Conservation (phyloP, 30 jellyfish, hydroid and myxozoan species). For the Chrysaora quinquecirrha region DNA sequence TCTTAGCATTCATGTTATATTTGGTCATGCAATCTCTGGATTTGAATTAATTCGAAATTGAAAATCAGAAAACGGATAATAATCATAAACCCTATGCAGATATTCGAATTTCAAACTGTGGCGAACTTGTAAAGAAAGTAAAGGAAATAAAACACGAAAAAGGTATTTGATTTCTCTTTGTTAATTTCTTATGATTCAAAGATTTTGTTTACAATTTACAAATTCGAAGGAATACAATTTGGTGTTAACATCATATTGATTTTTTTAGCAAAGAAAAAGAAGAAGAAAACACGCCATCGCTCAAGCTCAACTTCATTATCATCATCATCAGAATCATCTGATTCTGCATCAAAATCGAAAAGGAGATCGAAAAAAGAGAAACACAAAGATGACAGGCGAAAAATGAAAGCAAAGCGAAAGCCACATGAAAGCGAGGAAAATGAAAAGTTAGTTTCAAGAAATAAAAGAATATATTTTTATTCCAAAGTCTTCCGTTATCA, state of each 20-base stretch:
- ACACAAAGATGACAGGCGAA: conserved; percentile 32
- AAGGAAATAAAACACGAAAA: conserved; percentile 30
- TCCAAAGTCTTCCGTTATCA: not conserved
- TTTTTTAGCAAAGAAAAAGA: not conserved
- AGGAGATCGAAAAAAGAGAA: conserved; percentile 45
- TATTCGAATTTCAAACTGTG: conserved; percentile 82
- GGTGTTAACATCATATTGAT: not conserved
- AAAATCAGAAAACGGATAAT: conserved; percentile 89
- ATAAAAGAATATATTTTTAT: not conserved
- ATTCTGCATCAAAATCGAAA: conserved; percentile 18
- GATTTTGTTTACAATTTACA: not conserved
- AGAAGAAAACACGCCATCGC: conserved; percentile 23
- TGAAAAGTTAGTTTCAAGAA: not conserved
- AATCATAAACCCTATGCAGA: conserved; percentile 97
- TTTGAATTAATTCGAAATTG: conserved; percentile 85
- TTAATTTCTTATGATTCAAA: not conserved
- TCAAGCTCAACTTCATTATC: conserved; percentile 29
- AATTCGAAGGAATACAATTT: not conserved
- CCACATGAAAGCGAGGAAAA: conserved; percentile 10
- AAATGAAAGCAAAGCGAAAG: conserved; percentile 36
- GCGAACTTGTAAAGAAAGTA: conserved; percentile 93
- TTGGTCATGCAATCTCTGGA: conserved; percentile 97
- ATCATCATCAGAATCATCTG: conserved; percentile 35
- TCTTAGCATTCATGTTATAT: conserved; percentile 93
- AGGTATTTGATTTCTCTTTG: conserved; percentile 3